Base-by-base conservation (phyloP, 2,797 vertebrate genomes). In the Coracias cyanogaster region DNA sequence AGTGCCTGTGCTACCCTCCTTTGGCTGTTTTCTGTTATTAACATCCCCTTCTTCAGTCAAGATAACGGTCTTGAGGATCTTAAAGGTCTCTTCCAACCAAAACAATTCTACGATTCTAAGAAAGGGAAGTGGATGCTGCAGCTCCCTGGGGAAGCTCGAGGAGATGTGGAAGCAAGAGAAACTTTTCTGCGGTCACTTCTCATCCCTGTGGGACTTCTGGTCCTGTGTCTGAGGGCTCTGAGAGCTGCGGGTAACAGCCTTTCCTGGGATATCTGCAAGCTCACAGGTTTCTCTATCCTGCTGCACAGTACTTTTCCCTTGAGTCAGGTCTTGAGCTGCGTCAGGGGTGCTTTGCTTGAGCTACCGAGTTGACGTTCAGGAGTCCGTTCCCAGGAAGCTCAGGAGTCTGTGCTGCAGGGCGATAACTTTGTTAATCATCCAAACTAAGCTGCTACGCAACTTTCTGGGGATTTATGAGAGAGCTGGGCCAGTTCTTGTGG, bases 131-230 rank as follows among this genome's bases (percentile, higher is more conserved):
- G 35, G 37, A 17, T 86, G 29, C 48, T 88, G 52, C 49, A 64
- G 0, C 19, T 78, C 28, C 19, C 10, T 55, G 57, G 26, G 46
- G 60, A 78, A 55, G 41, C 46, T 64, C 0, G 0, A 66, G 54
- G 49, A 76, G 29, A 13, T 35, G 60, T 49, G 20, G 65, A 18
- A 94, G 64, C 43, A 77, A 72, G 21, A 49, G 25, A 6, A 46
- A 8, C 1, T 37, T 22, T 15, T 89, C 28, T 14, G 26, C 8
- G 2, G 46, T 28, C 12, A 6, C 29, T 43, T 73, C n/a, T 54
- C 14, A 9, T 35, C 13, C 69, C 64, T 35, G 7, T 62, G 76
- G 64, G n/a, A 31, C 43, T 58, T 24, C 22, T 57, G 12, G 12
- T 73, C 15, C 26, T 15, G 12, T 71, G 33, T 65, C 33, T 76